A percentile compares a stretch with the other conserved stretches of the same genome.
Evolutionary conservation across 2,888 invertebrate genomes (phyloP).

Genomic region (Elegia similella): DNA sequence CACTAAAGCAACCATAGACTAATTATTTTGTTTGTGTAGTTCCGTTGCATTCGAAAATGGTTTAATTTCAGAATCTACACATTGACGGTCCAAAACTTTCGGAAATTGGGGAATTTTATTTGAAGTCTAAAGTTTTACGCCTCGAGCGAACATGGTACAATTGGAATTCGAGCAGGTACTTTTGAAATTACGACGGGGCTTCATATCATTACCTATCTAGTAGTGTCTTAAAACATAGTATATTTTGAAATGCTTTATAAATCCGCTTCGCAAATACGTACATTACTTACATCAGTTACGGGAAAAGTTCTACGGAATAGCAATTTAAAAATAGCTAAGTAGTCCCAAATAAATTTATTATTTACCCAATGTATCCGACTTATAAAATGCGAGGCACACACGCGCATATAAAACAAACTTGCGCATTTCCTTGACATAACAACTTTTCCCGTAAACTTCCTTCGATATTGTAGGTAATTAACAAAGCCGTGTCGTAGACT

Average conservation of each 20-base stretch:
- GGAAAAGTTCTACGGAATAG: constrained; percentile 32
- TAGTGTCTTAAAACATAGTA: constrained; percentile 30
- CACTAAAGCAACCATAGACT: constrained; percentile 17
- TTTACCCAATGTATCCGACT: too few species aligned
- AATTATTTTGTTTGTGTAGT: constrained; percentile 34
- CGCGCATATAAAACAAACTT: not conserved
- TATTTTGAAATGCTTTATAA: constrained; percentile 25
- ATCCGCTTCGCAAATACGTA: constrained; percentile 37
- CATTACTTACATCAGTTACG: constrained; percentile 23
- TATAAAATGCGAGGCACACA: not conserved
- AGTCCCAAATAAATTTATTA: too few species aligned
- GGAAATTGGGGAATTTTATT: constrained; percentile 65
- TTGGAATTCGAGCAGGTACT: constrained; percentile 75
- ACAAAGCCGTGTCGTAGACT: constrained; percentile 38
- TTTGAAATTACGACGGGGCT: constrained; percentile 63
- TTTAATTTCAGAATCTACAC: constrained; percentile 76
- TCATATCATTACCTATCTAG: constrained; percentile 36
- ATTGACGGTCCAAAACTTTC: constrained; percentile 65
- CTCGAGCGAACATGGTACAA: constrained; percentile 66
- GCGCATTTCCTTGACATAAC: constrained; percentile 5
- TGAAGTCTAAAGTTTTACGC: constrained; percentile 44
- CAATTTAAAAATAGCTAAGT: too few species aligned
- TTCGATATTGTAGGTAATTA: constrained; percentile 35
- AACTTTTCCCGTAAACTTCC: constrained; percentile 47
- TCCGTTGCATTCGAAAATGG: constrained; percentile 57